Conservation (phyloP, 2,113 vertebrate genomes). For the Caloenas nicobarica region DNA sequence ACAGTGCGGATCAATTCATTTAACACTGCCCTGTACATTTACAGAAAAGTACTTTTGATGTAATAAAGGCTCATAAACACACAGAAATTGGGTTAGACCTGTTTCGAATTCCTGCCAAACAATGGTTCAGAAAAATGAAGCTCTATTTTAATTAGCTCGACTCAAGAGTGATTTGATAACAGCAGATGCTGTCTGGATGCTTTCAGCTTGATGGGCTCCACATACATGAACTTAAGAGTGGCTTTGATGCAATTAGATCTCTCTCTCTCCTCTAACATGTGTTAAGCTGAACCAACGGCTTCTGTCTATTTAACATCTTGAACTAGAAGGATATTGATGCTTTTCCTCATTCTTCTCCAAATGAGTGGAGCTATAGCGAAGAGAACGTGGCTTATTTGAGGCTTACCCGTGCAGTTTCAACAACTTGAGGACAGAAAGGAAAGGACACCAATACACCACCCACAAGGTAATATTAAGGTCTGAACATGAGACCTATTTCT, state of each 20-base stretch:
- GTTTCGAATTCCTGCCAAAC: constrained; percentile 96
- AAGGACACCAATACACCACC: neutral
- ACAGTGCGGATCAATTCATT: constrained; percentile 97
- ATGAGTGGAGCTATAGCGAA: neutral
- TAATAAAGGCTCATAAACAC: constrained; percentile 98
- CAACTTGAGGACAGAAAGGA: neutral
- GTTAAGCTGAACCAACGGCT: constrained; percentile 55
- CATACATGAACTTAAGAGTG: constrained; percentile 84
- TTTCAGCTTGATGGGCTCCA: constrained; percentile 86
- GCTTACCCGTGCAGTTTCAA: neutral
- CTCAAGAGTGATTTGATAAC: constrained; percentile 91
- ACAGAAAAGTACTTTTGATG: constrained; percentile 96
- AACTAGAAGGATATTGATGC: neutral
- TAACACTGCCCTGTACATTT: constrained; percentile 96
- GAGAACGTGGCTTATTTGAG: neutral
- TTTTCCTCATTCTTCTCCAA: neutral
- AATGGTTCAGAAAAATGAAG: constrained; percentile 94
- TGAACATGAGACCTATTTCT: constrained; percentile 2
- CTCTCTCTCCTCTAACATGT: constrained; percentile 81
- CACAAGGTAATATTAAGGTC: neutral
- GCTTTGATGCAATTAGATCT: constrained; percentile 86
- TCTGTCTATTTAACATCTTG: constrained; percentile 5
- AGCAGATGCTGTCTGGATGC: constrained; percentile 86
- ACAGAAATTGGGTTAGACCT: constrained; percentile 94
- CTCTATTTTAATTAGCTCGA: constrained; percentile 98